A percentile compares a stretch with the other conserved stretches of the same genome.
These are phyloP conservation scores for Castor canadensis DNA, from an alignment of 2,113 vertebrate genomes.

Conservation along the genomic window DNA sequence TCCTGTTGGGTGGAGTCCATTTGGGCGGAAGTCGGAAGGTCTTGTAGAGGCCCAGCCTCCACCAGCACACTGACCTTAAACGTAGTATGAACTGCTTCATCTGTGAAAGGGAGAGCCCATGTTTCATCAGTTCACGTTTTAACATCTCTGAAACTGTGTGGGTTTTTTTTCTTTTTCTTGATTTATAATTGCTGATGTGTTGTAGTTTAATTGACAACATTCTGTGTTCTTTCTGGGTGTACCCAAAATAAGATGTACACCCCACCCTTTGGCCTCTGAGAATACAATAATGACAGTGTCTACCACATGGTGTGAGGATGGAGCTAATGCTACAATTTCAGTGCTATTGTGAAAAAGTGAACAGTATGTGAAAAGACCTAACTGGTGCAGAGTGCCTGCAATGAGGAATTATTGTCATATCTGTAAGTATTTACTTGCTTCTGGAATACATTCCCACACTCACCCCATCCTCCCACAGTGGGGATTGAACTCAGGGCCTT, in stretches of 20 bases:
- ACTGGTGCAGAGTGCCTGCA: background rate
- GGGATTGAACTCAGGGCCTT: no score
- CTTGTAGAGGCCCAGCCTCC: background rate
- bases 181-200: background rate
- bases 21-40: background rate
- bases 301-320: background rate
- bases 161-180: background rate
- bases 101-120: background rate
- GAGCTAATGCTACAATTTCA: background rate
- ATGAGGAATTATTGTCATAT: background rate
- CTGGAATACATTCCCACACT: background rate
- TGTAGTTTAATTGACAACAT: background rate
- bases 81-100: background rate
- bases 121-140: background rate
- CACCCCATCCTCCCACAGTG: background rate
- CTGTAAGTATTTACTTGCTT: background rate
- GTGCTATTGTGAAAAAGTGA: background rate
- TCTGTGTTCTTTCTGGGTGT: constrained; percentile 28
- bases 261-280: background rate
- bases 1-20: background rate
- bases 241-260: background rate
- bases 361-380: accelerated
- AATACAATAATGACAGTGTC: background rate
- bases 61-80: background rate
- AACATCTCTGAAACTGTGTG: background rate